Conservation (phyloP, 2,113 vertebrate genomes). For the Panthera tigris region DNA sequence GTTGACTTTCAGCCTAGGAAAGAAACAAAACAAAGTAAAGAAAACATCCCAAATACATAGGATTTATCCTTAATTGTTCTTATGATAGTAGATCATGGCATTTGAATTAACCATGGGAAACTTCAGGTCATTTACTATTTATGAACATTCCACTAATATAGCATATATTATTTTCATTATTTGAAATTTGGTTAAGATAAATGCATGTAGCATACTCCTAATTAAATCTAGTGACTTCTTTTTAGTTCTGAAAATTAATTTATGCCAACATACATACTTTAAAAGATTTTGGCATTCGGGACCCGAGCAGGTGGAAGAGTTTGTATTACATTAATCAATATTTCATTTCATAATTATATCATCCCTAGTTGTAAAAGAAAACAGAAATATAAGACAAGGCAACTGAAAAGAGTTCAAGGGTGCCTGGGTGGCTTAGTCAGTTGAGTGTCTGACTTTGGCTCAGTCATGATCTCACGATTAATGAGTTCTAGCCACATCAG, state of each 20-base stretch:
- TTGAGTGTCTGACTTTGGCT: too few relatives aligned
- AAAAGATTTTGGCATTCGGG: not conserved
- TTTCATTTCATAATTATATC: not conserved
- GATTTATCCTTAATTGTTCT: not conserved
- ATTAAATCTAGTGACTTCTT: not conserved
- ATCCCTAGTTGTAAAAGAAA: not conserved
- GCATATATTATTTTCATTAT: not conserved
- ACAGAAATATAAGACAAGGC: not conserved
- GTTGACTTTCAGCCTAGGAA: not conserved
- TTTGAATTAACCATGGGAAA: not conserved
- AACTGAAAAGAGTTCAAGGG: not conserved
- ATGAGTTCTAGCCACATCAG: too few relatives aligned
- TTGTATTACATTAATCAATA: not conserved
- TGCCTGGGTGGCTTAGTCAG: too few relatives aligned
- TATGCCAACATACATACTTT: not conserved
- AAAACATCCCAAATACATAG: not conserved
- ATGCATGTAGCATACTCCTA: not conserved
- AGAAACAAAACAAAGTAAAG: not conserved
- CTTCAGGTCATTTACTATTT: not conserved
- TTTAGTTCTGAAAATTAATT: slow-evolving; percentile 15
- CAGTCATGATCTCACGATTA: too few relatives aligned
- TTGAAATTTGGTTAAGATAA: not conserved
- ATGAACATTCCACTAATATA: not conserved
- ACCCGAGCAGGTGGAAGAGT: not conserved
- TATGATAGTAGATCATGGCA: not conserved